A percentile compares a stretch with the other conserved stretches of the same genome.
Evolutionary conservation across 1,140 invertebrate species (phyloP).

Genomic region (Cyclina sinensis): DNA sequence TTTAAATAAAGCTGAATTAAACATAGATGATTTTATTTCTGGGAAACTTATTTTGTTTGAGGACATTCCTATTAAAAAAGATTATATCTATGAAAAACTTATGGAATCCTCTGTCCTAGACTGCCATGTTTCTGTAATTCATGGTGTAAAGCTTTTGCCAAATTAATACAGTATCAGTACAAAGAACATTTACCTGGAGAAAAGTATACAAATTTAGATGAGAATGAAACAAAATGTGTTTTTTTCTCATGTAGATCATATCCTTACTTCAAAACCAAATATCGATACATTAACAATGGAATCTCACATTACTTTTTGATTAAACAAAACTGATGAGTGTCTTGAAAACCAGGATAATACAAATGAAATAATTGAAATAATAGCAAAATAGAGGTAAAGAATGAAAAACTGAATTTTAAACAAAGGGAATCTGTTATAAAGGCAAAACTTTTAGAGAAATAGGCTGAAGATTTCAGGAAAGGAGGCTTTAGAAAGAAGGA

Average conservation of each 20-base stretch:
- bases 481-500: slow-evolving; percentile 8
- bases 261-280: slow-evolving; percentile 40
- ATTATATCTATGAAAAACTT: slow-evolving; percentile 2
- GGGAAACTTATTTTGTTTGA: slow-evolving; percentile 1
- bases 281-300: slow-evolving; percentile 18
- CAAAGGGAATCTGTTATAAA: background rate
- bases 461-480: background rate
- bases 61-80: background rate
- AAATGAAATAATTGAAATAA: background rate
- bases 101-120: background rate
- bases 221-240: background rate
- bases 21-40: slow-evolving; percentile 4
- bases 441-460: background rate
- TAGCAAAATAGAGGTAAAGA: slow-evolving; percentile 20
- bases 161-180: slow-evolving; percentile 12
- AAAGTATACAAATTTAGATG: background rate
- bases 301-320: slow-evolving; percentile 26
- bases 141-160: background rate
- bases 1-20: background rate
- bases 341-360: background rate
- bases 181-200: slow-evolving; percentile 27
- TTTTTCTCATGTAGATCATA: slow-evolving; percentile 43
- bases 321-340: slow-evolving; percentile 42
- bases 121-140: background rate
- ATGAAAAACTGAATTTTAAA: background rate